Base-by-base conservation (phyloP, 2,888 invertebrate species). In the Alloplasta piceator region DNA sequence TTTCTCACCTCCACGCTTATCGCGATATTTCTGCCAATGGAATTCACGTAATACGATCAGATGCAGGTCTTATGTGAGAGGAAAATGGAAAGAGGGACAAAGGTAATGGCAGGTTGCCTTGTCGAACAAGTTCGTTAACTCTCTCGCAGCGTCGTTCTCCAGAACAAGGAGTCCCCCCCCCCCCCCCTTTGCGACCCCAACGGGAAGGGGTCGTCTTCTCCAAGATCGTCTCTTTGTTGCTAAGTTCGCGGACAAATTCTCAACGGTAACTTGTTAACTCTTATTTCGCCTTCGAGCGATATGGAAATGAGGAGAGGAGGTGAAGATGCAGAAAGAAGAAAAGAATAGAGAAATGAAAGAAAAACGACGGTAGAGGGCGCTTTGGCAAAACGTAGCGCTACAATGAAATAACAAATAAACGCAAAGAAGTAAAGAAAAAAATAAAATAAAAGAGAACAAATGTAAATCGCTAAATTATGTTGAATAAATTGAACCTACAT, bases 191-290 rank as follows among this genome's bases (percentile, higher is more conserved):
- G 26, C 26, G 26, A 26, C 26, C 12, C 56, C 58, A 75, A 55
- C 43, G 60, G 60, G 16, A 43, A 9, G 55, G 6, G 38, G 14
- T 43, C 43, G 7, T n/a, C n/a, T 48, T 5, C n/a, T 26, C 52
- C 43, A 12, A 26, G 61, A 63, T 72, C 61, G 60, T 63, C 52
- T 26, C 26, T 26, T 26, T 55, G 72, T 50, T 61, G 52, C 63
- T 63, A 72, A 72, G 72, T 72, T 71, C 56, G 64, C 14, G 36
- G 61, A 12, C 36, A 70, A 67, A 63, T 67, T 68, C 63, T 52
- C 55, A 66, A 64, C 64, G 48, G 70, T 52, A 64, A 76, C 70
- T 79, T 80, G 72, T 82, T 82, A 82, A 80, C 68, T 80, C 75
- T 71, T 77, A 75, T 80, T 77, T 60, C 71, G 71, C 70, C 56